Evolutionary conservation across 2,797 vertebrate species (phyloP).

Genomic region (Hippopotamyrus pictus): DNA sequence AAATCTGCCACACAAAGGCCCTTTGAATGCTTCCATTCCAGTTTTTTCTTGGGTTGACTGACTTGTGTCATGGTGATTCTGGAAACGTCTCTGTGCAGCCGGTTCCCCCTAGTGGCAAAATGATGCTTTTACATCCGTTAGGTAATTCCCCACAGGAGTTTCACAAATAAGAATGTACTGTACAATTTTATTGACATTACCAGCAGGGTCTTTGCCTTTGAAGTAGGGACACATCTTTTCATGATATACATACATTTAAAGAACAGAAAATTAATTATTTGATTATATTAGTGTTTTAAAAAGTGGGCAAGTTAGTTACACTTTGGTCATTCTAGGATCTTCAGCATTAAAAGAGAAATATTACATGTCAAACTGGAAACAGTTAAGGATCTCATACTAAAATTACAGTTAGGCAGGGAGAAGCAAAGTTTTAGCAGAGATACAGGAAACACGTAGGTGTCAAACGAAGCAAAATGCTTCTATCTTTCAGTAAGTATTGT

Average conservation of each 20-base stretch:
- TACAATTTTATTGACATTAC: neutral
- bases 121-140: neutral
- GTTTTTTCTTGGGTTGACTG: neutral
- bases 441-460: conserved; percentile 45
- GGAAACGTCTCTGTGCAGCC: neutral
- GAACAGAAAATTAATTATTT: neutral
- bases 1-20: neutral
- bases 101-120: conserved; percentile 22
- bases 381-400: neutral
- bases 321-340: neutral
- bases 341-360: neutral
- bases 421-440: neutral
- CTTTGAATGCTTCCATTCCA: neutral
- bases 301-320: neutral
- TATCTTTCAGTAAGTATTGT: conserved; percentile 49
- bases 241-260: neutral
- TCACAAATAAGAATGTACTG: neutral
- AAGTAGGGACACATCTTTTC: neutral
- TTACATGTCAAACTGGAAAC: neutral
- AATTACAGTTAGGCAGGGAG: neutral
- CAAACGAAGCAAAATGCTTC: conserved; percentile 41
- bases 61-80: neutral
- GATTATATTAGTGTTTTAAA: neutral
- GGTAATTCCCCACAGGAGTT: neutral
- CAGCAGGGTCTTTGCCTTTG: neutral